Percentiles rank a stretch among this genome's conserved stretches.
phyloP scores from a whole-genome alignment of 1,140 invertebrate species.

The Nasonia giraulti region DNA sequence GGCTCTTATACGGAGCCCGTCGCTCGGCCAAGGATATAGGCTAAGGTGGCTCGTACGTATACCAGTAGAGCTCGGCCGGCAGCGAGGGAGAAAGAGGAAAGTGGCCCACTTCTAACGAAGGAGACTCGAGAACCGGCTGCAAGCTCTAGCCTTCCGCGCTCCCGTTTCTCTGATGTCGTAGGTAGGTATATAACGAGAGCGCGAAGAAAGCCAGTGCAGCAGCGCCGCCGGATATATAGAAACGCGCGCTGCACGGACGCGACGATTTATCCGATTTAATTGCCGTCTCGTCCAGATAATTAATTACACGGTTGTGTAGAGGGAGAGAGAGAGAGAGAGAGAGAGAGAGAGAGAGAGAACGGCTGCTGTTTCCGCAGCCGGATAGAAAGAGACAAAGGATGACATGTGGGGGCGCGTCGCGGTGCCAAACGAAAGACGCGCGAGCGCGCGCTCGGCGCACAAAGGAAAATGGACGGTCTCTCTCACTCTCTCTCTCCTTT shows the following conservation, averaged over 20 bases:
- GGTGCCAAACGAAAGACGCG: slow-evolving; percentile 21
- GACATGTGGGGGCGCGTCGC: background rate
- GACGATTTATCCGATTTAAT: slow-evolving; percentile 63
- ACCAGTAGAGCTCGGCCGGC: background rate
- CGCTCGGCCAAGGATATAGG: background rate
- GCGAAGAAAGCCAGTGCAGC: slow-evolving; percentile 13
- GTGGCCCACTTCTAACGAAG: slow-evolving; percentile 21
- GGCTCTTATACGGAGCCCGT: background rate
- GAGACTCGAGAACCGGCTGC: slow-evolving; percentile 5
- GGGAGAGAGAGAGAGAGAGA: background rate
- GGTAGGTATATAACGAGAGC: background rate
- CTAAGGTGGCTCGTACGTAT: background rate
- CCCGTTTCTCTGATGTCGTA: background rate
- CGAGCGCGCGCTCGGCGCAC: background rate
- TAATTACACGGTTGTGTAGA: slow-evolving; percentile 54
- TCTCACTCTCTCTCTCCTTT: slow-evolving; percentile 18
- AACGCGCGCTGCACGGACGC: background rate
- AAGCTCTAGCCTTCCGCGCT: background rate
- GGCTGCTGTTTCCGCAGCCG: background rate
- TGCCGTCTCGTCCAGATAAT: slow-evolving; percentile 58
- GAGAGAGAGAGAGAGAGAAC: background rate
- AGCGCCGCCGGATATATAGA: slow-evolving; percentile 18
- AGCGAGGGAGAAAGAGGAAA: background rate
- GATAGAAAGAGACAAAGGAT: slow-evolving; percentile 30
- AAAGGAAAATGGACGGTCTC: slow-evolving; percentile 19